Percentiles rank a stretch among this genome's conserved stretches.
These are phyloP conservation scores for Heliconius erato DNA, from an alignment of 2,888 invertebrate genomes.

Conservation along the genomic window DNA sequence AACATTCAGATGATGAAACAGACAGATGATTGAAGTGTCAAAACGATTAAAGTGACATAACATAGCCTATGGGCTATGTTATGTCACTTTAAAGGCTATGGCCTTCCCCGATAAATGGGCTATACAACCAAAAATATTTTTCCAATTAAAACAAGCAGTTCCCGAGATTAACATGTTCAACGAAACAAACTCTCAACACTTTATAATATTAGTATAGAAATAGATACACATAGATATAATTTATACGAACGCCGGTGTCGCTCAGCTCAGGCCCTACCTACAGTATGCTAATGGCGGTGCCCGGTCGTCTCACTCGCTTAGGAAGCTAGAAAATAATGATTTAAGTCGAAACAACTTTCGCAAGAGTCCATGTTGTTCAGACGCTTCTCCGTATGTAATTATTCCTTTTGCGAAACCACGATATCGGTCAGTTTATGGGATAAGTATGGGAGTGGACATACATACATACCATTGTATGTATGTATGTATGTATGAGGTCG, in stretches of 20 bases:
- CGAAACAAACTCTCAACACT: background rate
- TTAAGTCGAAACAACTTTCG: constrained; percentile 27
- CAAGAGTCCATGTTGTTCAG: background rate
- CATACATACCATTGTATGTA: background rate
- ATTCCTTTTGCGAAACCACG: constrained; percentile 6
- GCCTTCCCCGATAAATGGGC: too few species aligned
- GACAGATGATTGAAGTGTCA: too few species aligned
- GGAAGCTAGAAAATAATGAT: constrained; percentile 24
- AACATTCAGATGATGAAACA: too few species aligned
- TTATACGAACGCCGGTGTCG: background rate
- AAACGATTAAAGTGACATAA: too few species aligned
- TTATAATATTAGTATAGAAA: background rate
- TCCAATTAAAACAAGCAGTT: background rate
- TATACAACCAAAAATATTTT: too few species aligned
- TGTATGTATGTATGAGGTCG: constrained; percentile 1
- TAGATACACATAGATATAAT: background rate
- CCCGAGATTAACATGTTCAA: background rate
- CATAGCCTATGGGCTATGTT: too few species aligned
- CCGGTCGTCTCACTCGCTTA: constrained; percentile 56
- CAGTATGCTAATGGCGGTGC: constrained; percentile 67
- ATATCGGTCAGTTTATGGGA: constrained; percentile 14
- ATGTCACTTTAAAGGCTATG: too few species aligned
- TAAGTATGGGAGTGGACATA: background rate
- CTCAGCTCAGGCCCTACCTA: background rate
- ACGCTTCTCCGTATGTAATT: constrained; percentile 8